Base-by-base conservation (phyloP, 2,797 vertebrate species). In the Cossypha dichroa region DNA sequence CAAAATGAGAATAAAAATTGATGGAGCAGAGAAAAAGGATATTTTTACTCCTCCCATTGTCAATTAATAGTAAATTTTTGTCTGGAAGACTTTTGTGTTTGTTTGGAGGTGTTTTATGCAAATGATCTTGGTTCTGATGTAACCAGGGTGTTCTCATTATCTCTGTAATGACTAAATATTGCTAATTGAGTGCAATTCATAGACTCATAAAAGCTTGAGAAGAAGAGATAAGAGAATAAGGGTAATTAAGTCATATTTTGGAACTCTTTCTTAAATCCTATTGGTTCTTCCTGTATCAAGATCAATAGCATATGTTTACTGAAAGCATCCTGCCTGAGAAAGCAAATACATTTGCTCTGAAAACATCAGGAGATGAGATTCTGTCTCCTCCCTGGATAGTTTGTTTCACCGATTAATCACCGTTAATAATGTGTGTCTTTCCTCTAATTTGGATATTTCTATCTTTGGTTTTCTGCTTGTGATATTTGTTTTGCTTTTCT, bases 401-500 rank as follows among this genome's bases (percentile, higher is more conserved):
- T 92, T 93, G 33, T 91, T 93, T 70, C 93, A 85, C n/a, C 40
- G 89, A 94, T 93, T 95, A 94, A 95, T 92, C 72, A 68, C 72
- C 0, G 3, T 89, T 91, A 88, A 74, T 83, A 89, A 92, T 70
- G 54, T 80, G 67, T 82, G 75, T 16, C 52, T 93, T 87, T 73
- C 81, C 70, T 63, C 81, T 91, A n/a, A 83, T 91, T 46, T 81
- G 54, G 49, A 68, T 69, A 48, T 80, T 76, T 93, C 48, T 92
- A 29, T 54, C 77, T 76, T 90, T 0, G 0, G 23, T 84, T 82
- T 91, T 87, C 62, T 68, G 43, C 28, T 88, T 83, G 41, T 60
- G 38, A 9, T 72, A 40, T 94, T 85, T 85, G 31, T 63, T 94
- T 88, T 88, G 60, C 49, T 22, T 60, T 87, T 63, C 9, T 70